Percentiles rank a stretch among this genome's conserved stretches.
Conservation (phyloP, 2,113 vertebrate species). For the Entomyzon cyanotis region DNA sequence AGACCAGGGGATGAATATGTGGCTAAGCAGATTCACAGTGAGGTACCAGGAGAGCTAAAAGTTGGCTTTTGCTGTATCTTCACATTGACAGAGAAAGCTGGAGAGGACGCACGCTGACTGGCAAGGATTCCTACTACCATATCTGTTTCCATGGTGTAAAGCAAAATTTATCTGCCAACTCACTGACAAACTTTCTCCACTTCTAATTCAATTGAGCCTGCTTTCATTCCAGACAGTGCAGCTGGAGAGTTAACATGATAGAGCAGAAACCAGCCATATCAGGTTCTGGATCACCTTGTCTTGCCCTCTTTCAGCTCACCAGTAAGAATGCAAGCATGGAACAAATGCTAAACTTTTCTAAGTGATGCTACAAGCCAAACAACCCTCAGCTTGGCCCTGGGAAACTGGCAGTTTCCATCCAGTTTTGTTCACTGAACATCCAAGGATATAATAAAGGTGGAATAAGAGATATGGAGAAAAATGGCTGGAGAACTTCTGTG, state of each 20-base stretch:
- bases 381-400: neutral
- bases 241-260: slow-evolving; percentile 29
- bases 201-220: slow-evolving; percentile 19
- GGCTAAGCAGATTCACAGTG: neutral
- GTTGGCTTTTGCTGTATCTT: neutral
- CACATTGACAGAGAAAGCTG: neutral
- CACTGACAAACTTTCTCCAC: slow-evolving; percentile 37
- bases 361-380: slow-evolving; percentile 4
- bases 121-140: neutral
- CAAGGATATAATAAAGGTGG: neutral
- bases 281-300: slow-evolving; percentile 45
- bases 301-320: slow-evolving; percentile 19
- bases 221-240: neutral
- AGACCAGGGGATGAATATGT: neutral
- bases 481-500: neutral
- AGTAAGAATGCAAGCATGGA: slow-evolving; percentile 13
- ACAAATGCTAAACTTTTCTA: neutral
- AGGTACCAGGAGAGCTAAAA: neutral
- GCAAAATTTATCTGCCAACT: slow-evolving; percentile 37
- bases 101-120: neutral
- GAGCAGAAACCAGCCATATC: slow-evolving; percentile 10
- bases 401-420: neutral
- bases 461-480: neutral
- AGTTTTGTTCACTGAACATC: neutral
- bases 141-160: slow-evolving; percentile 27